Conservation (phyloP, 2,888 invertebrate species). For the Hyles lineata region DNA sequence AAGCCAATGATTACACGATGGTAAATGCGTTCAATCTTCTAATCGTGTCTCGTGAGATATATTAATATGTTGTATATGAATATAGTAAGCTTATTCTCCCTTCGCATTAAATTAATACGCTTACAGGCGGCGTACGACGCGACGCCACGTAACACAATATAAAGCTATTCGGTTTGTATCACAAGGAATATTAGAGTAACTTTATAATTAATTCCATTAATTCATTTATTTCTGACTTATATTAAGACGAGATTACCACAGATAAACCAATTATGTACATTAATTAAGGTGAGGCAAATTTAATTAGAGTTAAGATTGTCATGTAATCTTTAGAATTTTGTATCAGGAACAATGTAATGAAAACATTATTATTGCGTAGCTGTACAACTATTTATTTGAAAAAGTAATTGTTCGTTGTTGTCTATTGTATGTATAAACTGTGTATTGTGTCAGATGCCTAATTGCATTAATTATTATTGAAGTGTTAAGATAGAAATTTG, state of each 20-base stretch:
- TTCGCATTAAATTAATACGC: constrained; percentile 22
- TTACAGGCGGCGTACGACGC: not conserved
- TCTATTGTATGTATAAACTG: no score
- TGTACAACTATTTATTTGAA: no score
- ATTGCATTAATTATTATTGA: no score
- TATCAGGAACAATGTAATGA: not conserved
- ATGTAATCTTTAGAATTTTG: not conserved
- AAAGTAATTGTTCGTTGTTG: no score
- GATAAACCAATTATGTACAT: constrained; percentile 16
- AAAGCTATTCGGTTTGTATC: constrained; percentile 18
- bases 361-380: no score
- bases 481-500: no score
- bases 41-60: constrained; percentile 12
- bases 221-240: constrained; percentile 26
- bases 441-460: no score
- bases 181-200: constrained; percentile 25
- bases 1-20: constrained; percentile 9
- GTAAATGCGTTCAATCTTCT: not conserved
- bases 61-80: constrained; percentile 4
- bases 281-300: constrained; percentile 8
- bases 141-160: constrained; percentile 10
- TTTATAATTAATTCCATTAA: constrained; percentile 20
- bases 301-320: constrained; percentile 6
- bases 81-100: constrained; percentile 11
- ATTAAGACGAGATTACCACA: constrained; percentile 18